Evolutionary conservation across 2,113 vertebrate species (phyloP).

Genomic region (Chaetodon auriga): DNA sequence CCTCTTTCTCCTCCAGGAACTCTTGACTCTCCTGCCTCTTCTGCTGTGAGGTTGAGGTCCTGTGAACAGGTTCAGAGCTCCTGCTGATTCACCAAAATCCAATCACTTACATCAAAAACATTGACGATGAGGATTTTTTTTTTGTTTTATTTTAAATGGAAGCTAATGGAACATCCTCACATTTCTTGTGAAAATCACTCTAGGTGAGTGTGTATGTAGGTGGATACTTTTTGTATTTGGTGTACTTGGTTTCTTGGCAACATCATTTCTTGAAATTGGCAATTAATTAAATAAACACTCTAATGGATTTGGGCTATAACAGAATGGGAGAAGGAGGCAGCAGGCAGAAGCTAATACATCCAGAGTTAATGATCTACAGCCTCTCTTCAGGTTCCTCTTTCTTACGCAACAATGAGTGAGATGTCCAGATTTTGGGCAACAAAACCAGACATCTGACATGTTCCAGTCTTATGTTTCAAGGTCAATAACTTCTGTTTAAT

Average conservation of each 20-base stretch:
- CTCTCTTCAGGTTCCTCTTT: neutral
- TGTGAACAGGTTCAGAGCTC: conserved; percentile 43
- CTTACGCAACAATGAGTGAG: neutral
- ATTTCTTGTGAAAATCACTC: neutral
- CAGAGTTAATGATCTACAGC: conserved; percentile 69
- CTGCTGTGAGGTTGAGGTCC: conserved; percentile 69
- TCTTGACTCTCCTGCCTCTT: conserved; percentile 65
- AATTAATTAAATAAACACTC: conserved; percentile 75
- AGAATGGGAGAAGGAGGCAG: conserved; percentile 22
- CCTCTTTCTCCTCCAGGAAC: conserved; percentile 72
- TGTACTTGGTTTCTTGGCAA: conserved; percentile 74
- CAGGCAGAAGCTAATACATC: conserved; percentile 17
- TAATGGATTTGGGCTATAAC: conserved; percentile 68
- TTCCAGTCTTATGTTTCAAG: neutral
- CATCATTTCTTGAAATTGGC: conserved; percentile 58
- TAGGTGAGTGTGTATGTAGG: neutral
- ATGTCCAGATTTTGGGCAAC: neutral
- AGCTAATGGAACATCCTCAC: neutral
- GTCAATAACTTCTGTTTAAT: too few species aligned
- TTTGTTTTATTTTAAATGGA: neutral
- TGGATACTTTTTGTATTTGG: conserved; percentile 1
- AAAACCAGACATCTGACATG: neutral
- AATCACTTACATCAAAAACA: neutral
- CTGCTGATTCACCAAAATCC: conserved; percentile 3
- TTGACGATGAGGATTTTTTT: neutral